Evolutionary conservation across 2,113 vertebrate genomes (phyloP).

Genomic region (Odontesthes bonariensis): DNA sequence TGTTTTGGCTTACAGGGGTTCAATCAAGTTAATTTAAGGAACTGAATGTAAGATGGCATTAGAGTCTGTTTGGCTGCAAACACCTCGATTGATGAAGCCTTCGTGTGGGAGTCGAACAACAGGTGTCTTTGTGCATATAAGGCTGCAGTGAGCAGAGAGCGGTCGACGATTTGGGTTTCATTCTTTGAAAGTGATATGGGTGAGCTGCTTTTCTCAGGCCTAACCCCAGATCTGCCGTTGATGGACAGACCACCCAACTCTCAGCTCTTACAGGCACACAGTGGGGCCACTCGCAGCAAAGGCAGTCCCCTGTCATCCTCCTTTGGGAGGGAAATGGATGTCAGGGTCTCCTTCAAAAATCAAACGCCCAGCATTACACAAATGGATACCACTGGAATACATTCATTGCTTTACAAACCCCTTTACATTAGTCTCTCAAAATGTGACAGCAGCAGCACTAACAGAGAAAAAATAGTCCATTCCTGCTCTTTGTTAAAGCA

Average conservation of each 20-base stretch:
- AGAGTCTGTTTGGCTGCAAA: constrained; percentile 76
- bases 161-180: constrained; percentile 80
- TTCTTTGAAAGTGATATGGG: constrained; percentile 86
- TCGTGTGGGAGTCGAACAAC: constrained; percentile 81
- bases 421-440: constrained; percentile 47
- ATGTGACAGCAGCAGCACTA: constrained; percentile 59
- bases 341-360: constrained; percentile 71
- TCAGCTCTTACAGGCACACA: constrained; percentile 75
- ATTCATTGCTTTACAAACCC: constrained; percentile 63
- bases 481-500: constrained; percentile 53
- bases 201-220: constrained; percentile 85
- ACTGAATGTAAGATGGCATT: constrained; percentile 59
- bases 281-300: constrained; percentile 72
- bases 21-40: constrained; percentile 44
- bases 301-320: constrained; percentile 73
- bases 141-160: constrained; percentile 72
- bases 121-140: constrained; percentile 85
- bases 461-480: constrained; percentile 21
- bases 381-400: constrained; percentile 62
- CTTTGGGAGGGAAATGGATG: constrained; percentile 80
- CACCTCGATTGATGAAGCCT: constrained; percentile 78
- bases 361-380: constrained; percentile 61
- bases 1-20: constrained; percentile 39
- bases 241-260: constrained; percentile 87
- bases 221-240: constrained; percentile 84